Conservation (phyloP, 2,888 invertebrate genomes). For the Sinelater perroti region DNA sequence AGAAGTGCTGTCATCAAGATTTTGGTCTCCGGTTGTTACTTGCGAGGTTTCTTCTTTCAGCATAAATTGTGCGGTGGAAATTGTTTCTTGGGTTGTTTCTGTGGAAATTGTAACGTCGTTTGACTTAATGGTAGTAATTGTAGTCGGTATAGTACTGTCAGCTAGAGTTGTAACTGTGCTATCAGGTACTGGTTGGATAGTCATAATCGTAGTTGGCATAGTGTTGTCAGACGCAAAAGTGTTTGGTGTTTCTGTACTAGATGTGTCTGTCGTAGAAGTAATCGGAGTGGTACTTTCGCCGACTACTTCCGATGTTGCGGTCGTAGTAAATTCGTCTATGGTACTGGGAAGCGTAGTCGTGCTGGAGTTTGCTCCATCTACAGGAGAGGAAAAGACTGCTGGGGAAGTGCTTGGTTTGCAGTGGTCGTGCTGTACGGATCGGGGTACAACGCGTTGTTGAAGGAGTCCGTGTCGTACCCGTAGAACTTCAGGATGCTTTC, state of each 20-base stretch:
- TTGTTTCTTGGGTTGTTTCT: too few relatives aligned
- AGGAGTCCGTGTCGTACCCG: slow-evolving; percentile 76
- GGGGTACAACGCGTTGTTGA: slow-evolving; percentile 56
- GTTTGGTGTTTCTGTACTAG: slow-evolving; percentile 3
- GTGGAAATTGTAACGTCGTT: too few relatives aligned
- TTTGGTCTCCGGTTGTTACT: too few relatives aligned
- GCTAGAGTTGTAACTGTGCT: neutral
- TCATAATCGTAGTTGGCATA: neutral
- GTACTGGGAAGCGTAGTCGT: neutral
- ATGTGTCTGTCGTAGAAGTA: slow-evolving; percentile 21
- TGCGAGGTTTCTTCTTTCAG: too few relatives aligned
- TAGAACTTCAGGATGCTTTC: slow-evolving; percentile 79
- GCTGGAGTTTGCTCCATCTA: too few relatives aligned
- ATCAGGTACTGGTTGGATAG: neutral
- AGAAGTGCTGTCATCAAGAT: too few relatives aligned
- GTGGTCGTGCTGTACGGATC: slow-evolving; percentile 38
- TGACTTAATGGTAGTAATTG: neutral
- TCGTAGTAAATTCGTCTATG: too few relatives aligned
- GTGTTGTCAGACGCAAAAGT: too few relatives aligned
- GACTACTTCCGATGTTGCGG: too few relatives aligned
- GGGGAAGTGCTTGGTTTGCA: too few relatives aligned
- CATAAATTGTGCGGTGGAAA: too few relatives aligned
- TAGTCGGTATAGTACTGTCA: neutral
- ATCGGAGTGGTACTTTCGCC: neutral
- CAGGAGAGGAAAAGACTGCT: too few relatives aligned